Conservation (phyloP, 2,888 invertebrate genomes). For the Diabrotica balteata region DNA sequence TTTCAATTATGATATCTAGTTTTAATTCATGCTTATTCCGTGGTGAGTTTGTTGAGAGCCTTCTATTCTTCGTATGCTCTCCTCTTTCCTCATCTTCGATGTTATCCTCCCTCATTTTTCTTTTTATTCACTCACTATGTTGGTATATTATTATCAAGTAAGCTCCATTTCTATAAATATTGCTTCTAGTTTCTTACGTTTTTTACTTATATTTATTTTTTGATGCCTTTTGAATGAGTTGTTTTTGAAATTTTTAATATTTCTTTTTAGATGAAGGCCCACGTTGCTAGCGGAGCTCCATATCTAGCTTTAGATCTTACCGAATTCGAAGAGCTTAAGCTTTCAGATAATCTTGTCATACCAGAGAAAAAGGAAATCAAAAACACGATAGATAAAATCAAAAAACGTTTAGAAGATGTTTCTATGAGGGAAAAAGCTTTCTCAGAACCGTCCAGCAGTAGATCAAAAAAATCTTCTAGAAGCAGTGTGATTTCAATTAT, state of each 20-base stretch:
- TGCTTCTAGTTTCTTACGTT: no score
- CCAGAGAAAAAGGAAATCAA: slow-evolving; percentile 49
- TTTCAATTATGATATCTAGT: no score
- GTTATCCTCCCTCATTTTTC: no score
- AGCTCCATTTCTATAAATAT: no score
- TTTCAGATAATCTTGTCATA: slow-evolving; percentile 54
- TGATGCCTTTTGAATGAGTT: no score
- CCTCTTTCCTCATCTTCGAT: no score
- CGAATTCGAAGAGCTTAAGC: slow-evolving; percentile 61
- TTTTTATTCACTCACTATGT: no score
- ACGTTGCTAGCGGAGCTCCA: slow-evolving; percentile 66
- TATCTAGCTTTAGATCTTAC: slow-evolving; percentile 65
- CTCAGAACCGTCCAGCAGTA: slow-evolving; percentile 51
- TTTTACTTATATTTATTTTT: no score
- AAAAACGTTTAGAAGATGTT: slow-evolving; percentile 49
- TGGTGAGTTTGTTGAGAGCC: no score
- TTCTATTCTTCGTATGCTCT: no score
- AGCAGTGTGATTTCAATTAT: slow-evolving; percentile 43
- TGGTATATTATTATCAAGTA: no score
- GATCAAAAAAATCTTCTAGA: slow-evolving; percentile 53
- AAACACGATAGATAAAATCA: slow-evolving; percentile 48
- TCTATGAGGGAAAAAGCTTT: slow-evolving; percentile 50
- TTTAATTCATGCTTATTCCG: no score
- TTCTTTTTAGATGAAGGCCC: slow-evolving; percentile 61
- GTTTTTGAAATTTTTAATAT: neutral